Evolutionary conservation across 2,888 invertebrate genomes (phyloP).

Genomic region (Erpobdella octoculata): DNA sequence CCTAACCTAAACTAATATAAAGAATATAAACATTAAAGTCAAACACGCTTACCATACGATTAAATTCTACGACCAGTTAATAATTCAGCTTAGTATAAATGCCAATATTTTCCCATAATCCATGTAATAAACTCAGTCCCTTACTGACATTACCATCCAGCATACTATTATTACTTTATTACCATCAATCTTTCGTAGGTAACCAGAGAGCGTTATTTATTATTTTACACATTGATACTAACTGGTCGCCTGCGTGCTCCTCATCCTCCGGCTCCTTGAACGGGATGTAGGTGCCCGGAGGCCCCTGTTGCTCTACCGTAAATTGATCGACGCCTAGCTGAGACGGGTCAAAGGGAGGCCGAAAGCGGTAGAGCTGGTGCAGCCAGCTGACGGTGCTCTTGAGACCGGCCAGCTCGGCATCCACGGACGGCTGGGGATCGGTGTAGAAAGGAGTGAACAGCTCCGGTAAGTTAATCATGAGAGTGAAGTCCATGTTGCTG

Average conservation of each 20-base stretch:
- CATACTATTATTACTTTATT: too few species aligned
- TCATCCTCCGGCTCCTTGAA: background rate
- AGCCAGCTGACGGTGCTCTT: background rate
- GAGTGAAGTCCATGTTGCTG: conserved; percentile 16
- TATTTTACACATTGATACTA: background rate
- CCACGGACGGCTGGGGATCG: background rate
- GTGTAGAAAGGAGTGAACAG: conserved; percentile 14
- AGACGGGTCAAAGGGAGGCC: conserved; percentile 20
- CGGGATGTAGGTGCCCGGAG: background rate
- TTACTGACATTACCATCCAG: too few species aligned
- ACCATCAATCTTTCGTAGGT: too few species aligned
- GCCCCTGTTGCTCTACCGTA: conserved; percentile 11
- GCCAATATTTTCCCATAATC: too few species aligned
- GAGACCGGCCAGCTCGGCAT: background rate
- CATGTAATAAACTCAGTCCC: too few species aligned
- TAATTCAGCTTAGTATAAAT: too few species aligned
- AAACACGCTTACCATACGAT: too few species aligned
- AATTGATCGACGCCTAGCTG: conserved; percentile 22
- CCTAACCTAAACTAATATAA: too few species aligned
- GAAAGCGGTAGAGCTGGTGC: background rate
- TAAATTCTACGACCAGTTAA: too few species aligned
- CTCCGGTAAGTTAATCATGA: background rate
- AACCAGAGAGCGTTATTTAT: too few species aligned
- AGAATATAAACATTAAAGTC: too few species aligned
- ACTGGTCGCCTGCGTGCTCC: background rate